Conservation (phyloP, 2,888 invertebrate species). For the Chrysolina oricalcia region DNA sequence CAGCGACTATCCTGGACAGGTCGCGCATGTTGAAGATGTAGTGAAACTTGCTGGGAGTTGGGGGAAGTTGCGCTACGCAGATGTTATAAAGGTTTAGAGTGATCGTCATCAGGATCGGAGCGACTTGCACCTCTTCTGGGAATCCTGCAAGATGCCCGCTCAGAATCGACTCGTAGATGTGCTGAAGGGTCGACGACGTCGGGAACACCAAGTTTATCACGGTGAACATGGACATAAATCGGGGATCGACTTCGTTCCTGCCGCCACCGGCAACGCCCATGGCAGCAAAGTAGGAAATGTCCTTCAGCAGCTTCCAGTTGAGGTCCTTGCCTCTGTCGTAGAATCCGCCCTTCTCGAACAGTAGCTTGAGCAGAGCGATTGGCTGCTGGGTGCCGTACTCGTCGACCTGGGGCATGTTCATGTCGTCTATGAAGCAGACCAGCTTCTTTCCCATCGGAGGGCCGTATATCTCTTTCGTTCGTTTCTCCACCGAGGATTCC, state of each 20-base stretch:
- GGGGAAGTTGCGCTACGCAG: conserved; percentile 84
- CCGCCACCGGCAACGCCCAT: conserved; percentile 94
- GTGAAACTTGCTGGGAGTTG: conserved; percentile 95
- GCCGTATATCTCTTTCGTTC: conserved; percentile 92
- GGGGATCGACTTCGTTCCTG: conserved; percentile 90
- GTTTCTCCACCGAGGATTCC: conserved; percentile 91
- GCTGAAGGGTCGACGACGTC: conserved; percentile 82
- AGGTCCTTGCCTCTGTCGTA: conserved; percentile 92
- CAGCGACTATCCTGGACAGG: conserved; percentile 86
- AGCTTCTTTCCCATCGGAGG: conserved; percentile 93
- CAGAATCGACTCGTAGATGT: conserved; percentile 89
- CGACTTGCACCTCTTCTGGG: conserved; percentile 79
- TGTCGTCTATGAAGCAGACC: conserved; percentile 93
- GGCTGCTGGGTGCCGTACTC: conserved; percentile 95
- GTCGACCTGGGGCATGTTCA: conserved; percentile 95
- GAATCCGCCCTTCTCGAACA: conserved; percentile 92
- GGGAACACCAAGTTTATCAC: conserved; percentile 91
- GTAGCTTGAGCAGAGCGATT: conserved; percentile 90
- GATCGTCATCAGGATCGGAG: conserved; percentile 81
- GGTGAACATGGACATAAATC: conserved; percentile 93
- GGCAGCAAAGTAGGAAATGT: conserved; percentile 86
- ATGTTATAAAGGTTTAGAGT: conserved; percentile 90
- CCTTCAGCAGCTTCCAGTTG: conserved; percentile 90
- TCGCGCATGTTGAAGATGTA: conserved; percentile 96
- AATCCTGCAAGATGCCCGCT: conserved; percentile 84